These are phyloP conservation scores for Coelinius sp. DNA, from an alignment of 2,888 invertebrate species.

Conservation along the genomic window DNA sequence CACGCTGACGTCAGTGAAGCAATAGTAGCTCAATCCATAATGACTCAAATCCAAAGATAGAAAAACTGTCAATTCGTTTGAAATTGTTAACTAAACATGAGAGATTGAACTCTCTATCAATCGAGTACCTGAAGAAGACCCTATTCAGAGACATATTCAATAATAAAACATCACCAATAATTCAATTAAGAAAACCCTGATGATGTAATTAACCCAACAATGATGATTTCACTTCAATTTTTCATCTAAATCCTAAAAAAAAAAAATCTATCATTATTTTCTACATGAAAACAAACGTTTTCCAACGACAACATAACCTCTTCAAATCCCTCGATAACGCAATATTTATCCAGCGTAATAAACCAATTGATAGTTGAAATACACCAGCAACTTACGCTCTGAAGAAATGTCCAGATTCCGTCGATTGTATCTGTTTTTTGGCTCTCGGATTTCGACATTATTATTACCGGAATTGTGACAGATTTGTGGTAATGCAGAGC, in stretches of 20 bases:
- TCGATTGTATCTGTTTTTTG: slow-evolving; percentile 82
- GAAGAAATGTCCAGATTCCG: slow-evolving; percentile 83
- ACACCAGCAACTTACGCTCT: slow-evolving; percentile 78
- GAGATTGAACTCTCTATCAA: not conserved
- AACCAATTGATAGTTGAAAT: not conserved
- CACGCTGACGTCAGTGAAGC: not conserved
- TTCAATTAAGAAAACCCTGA: not conserved
- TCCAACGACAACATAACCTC: slow-evolving; percentile 8
- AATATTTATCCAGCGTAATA: not conserved
- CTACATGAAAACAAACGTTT: not conserved
- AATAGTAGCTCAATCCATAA: not conserved
- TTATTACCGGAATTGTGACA: not conserved
- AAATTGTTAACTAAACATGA: not conserved
- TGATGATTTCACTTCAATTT: not conserved
- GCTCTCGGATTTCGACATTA: slow-evolving; percentile 75
- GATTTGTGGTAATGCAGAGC: not conserved
- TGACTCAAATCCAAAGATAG: not conserved
- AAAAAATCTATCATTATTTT: not conserved
- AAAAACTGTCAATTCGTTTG: not conserved
- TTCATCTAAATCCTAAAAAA: not conserved
- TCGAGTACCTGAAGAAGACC: not conserved
- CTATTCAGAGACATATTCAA: not conserved
- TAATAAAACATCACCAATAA: not conserved
- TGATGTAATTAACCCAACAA: not conserved
- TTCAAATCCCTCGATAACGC: not conserved